Conservation (phyloP, 2,888 invertebrate species). For the Elmis aenea region DNA sequence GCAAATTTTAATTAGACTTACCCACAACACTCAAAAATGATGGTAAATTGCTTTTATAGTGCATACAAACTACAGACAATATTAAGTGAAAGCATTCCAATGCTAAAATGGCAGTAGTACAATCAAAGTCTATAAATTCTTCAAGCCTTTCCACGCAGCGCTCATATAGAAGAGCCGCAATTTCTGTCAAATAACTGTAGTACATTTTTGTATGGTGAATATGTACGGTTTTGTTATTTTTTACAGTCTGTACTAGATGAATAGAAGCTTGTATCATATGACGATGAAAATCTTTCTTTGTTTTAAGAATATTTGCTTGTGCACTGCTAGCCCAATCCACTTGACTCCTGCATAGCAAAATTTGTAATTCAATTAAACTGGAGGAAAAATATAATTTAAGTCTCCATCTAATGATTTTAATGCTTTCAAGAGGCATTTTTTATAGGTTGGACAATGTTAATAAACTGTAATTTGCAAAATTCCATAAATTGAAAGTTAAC, state of each 20-base stretch:
- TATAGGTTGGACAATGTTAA: too few relatives aligned
- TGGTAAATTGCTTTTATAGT: conserved; percentile 41
- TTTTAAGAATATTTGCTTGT: conserved; percentile 50
- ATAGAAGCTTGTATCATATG: conserved; percentile 51
- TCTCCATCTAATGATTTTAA: too few relatives aligned
- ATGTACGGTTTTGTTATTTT: conserved; percentile 38
- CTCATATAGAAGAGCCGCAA: conserved; percentile 43
- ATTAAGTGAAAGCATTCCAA: conserved; percentile 56
- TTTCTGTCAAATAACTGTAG: conserved; percentile 39
- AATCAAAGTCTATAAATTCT: conserved; percentile 55
- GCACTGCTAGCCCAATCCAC: conserved; percentile 52
- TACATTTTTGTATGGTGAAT: conserved; percentile 32
- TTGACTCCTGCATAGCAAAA: conserved; percentile 29
- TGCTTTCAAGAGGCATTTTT: too few relatives aligned
- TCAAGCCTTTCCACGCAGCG: conserved; percentile 50
- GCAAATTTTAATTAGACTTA: conserved; percentile 29
- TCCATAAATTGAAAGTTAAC: too few relatives aligned
- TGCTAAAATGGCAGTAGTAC: conserved; percentile 50
- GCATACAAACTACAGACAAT: conserved; percentile 40
- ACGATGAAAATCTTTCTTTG: conserved; percentile 53
- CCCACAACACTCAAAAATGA: conserved; percentile 45
- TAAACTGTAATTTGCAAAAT: too few relatives aligned
- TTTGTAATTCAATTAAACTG: too few relatives aligned
- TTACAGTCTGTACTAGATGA: conserved; percentile 43
- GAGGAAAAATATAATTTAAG: too few relatives aligned